Percentiles rank a stretch among this genome's conserved stretches.
These are phyloP conservation scores for Lymantria monacha DNA, from an alignment of 2,888 invertebrate genomes.

Conservation along the genomic window DNA sequence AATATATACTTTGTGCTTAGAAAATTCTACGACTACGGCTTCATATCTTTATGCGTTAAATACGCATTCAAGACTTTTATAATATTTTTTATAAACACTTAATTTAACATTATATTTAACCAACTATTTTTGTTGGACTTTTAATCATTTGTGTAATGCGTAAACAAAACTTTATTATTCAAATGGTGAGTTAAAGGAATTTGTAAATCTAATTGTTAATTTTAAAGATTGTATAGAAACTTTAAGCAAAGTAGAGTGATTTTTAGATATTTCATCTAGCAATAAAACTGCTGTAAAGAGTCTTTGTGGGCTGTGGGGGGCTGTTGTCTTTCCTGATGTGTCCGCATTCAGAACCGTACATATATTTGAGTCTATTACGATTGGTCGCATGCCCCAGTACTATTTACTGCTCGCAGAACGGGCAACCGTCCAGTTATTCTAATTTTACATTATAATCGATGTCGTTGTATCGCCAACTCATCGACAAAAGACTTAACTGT, in stretches of 20 bases:
- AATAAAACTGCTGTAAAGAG: slow-evolving; percentile 1
- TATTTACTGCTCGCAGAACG: slow-evolving; percentile 75
- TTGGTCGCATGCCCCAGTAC: slow-evolving; percentile 82
- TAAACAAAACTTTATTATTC: no score
- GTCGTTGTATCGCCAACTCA: slow-evolving; percentile 71
- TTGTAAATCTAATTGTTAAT: no score
- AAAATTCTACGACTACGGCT: no score
- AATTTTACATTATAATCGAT: slow-evolving; percentile 81
- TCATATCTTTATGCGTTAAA: no score
- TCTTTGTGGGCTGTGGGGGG: slow-evolving; percentile 34
- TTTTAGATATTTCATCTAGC: not conserved
- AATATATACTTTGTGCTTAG: no score
- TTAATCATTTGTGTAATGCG: no score
- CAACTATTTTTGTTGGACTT: no score
- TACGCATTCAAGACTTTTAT: no score
- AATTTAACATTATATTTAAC: no score
- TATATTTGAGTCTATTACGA: slow-evolving; percentile 75
- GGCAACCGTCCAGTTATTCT: slow-evolving; percentile 82
- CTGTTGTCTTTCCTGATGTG: slow-evolving; percentile 55
- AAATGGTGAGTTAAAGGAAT: no score
- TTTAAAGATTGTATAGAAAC: no score
- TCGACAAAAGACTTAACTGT: slow-evolving; percentile 67
- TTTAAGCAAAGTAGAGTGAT: not conserved
- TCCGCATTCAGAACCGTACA: slow-evolving; percentile 64
- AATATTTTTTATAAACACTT: no score